Base-by-base conservation (phyloP, 1,140 invertebrate species). In the Cataglyphis hispanica region DNA sequence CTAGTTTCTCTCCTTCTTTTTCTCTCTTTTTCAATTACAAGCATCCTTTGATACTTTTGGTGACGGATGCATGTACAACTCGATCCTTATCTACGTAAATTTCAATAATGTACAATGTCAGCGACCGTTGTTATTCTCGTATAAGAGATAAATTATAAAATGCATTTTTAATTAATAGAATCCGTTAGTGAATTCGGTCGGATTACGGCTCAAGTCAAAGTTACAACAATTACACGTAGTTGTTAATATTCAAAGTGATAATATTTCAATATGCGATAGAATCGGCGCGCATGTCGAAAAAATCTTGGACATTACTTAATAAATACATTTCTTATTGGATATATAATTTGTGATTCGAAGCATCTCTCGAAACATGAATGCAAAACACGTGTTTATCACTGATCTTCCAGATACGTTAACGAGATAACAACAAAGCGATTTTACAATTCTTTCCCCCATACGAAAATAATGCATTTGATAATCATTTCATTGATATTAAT, bases 31-130 rank as follows among this genome's bases (percentile, higher is more conserved):
- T 80, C 81, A 66, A 86, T 74, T 90, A 87, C 70, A 84, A 84
- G 86, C 74, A 81, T 87, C 40, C 86, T 83, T 86, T 56, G 70
- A 86, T 80, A 90, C 61, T 89, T 87, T 63, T 75, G 66, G 37
- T 86, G n/a, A 88, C 77, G 58, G 31, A 86, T 81, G 34, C 84
- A 91, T 80, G 86, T 88, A 89, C 88, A 86, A 31, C 76, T 89
- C 53, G 70, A 58, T 46, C 70, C 77, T 64, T 72, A 83, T 58
- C 43, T 70, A 64, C n/a, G 53, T 88, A 86, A 88, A 83, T 34
- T 19, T 88, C 72, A 69, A 87, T 85, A 74, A 81, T 72, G 67
- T 83, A 89, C 64, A 64, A n/a, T 27, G 85, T 37, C 58, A 64
- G 72, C 63, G 83, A 84, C n/a, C 37, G 53, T 76, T 80, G 53